Evolutionary conservation across 2,797 vertebrate species (phyloP).

Genomic region (Molossus alvarezi): DNA sequence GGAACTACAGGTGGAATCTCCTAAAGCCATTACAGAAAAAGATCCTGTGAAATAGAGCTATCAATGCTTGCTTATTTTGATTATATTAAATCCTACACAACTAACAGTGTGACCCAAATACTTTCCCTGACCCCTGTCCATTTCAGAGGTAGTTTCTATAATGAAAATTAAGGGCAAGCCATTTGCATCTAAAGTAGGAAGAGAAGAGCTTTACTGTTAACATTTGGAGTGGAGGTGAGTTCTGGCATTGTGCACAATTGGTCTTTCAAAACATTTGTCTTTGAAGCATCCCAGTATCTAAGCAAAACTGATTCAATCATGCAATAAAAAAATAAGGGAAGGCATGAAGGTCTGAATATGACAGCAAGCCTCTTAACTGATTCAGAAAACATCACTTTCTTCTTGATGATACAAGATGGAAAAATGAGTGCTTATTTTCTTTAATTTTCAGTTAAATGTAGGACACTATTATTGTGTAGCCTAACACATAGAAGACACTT

Average conservation of each 20-base stretch:
- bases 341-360: not conserved
- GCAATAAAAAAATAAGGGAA: slow-evolving; percentile 45
- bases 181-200: slow-evolving; percentile 64
- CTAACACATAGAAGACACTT: not conserved
- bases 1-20: slow-evolving; percentile 41
- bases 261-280: slow-evolving; percentile 20
- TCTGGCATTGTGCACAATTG: not conserved
- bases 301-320: slow-evolving; percentile 61
- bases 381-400: slow-evolving; percentile 34
- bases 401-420: slow-evolving; percentile 41
- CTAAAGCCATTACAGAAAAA: slow-evolving; percentile 62
- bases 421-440: slow-evolving; percentile 49
- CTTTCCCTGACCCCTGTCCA: slow-evolving; percentile 20
- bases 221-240: not conserved
- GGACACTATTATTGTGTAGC: not conserved
- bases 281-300: not conserved
- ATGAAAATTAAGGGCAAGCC: slow-evolving; percentile 44
- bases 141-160: slow-evolving; percentile 40
- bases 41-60: slow-evolving; percentile 46
- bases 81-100: slow-evolving; percentile 53
- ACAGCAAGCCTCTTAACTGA: slow-evolving; percentile 32
- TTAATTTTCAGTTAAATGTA: slow-evolving; percentile 68
- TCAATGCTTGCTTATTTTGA: slow-evolving; percentile 2
- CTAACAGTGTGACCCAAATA: slow-evolving; percentile 33
- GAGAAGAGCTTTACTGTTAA: not conserved